phyloP scores from a whole-genome alignment of 2,888 invertebrate species.

The Sminthurinus aureus region DNA sequence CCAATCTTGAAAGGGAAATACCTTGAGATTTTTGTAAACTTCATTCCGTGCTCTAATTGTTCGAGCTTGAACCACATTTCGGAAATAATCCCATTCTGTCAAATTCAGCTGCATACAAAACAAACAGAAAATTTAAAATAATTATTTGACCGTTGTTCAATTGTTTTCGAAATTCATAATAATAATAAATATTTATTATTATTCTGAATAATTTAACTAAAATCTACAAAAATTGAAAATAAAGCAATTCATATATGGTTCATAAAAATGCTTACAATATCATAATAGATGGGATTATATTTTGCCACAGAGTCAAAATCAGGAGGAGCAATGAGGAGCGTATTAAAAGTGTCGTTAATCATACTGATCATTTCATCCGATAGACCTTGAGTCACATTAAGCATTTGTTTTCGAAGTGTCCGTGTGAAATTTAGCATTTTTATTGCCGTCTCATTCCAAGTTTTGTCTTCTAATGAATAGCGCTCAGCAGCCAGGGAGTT shows the following conservation, averaged over 20 bases:
- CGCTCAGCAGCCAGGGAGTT: slow-evolving; percentile 45
- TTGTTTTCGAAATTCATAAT: background rate
- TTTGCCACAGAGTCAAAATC: background rate
- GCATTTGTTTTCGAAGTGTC: background rate
- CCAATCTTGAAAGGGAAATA: slow-evolving; percentile 41
- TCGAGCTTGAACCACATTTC: slow-evolving; percentile 43
- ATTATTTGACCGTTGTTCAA: background rate
- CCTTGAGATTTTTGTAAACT: slow-evolving; percentile 15
- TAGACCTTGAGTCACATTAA: background rate
- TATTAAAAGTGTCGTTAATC: background rate
- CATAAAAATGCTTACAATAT: background rate
- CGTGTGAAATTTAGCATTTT: background rate
- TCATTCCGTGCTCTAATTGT: slow-evolving; percentile 43
- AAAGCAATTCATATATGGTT: background rate
- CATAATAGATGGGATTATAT: background rate
- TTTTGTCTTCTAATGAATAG: slow-evolving; percentile 25
- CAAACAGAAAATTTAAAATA: background rate
- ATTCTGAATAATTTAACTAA: background rate
- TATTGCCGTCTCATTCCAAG: background rate
- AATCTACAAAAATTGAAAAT: no score
- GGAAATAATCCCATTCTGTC: slow-evolving; percentile 32
- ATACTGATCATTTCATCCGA: background rate
- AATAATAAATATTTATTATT: background rate
- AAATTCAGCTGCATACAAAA: slow-evolving; percentile 22
- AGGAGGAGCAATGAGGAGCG: background rate